These are phyloP conservation scores for Drosophila monieri DNA, from an alignment of 2,888 invertebrate genomes.

Conservation along the genomic window DNA sequence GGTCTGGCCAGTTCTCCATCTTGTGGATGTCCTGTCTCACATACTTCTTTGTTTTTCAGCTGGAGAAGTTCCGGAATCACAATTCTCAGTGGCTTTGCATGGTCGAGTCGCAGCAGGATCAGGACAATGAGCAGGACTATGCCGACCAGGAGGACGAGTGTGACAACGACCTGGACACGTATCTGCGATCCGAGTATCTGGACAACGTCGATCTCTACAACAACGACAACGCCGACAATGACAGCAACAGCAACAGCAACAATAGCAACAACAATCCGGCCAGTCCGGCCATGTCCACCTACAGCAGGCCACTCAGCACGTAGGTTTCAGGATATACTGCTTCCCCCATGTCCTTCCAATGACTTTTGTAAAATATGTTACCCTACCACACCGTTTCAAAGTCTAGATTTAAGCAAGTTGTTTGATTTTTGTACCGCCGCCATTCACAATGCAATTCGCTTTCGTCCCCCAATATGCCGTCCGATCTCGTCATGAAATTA, in stretches of 20 bases:
- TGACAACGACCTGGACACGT: conserved; percentile 89
- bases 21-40: no score
- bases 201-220: conserved; percentile 85
- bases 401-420: background rate
- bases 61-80: conserved; percentile 98
- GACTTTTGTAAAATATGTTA: background rate
- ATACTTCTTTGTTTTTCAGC: conserved; percentile 75
- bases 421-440: background rate
- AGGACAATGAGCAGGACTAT: conserved; percentile 84
- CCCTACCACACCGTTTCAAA: background rate
- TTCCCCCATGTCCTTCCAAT: background rate
- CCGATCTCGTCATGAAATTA: background rate
- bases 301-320: conserved; percentile 85
- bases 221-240: conserved; percentile 80
- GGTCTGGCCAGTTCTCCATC: conserved; percentile 81
- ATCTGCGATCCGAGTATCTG: conserved; percentile 90
- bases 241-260: conserved; percentile 79
- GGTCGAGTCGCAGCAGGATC: conserved; percentile 90
- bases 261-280: conserved; percentile 81
- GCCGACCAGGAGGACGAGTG: conserved; percentile 84
- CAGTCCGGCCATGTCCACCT: conserved; percentile 82
- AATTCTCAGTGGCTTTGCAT: conserved; percentile 99
- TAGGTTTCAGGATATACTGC: conserved; percentile 54
- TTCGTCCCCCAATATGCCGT: background rate
- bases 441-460: background rate